phyloP scores from a whole-genome alignment of 2,888 invertebrate genomes.

The Griposia aprilina region DNA sequence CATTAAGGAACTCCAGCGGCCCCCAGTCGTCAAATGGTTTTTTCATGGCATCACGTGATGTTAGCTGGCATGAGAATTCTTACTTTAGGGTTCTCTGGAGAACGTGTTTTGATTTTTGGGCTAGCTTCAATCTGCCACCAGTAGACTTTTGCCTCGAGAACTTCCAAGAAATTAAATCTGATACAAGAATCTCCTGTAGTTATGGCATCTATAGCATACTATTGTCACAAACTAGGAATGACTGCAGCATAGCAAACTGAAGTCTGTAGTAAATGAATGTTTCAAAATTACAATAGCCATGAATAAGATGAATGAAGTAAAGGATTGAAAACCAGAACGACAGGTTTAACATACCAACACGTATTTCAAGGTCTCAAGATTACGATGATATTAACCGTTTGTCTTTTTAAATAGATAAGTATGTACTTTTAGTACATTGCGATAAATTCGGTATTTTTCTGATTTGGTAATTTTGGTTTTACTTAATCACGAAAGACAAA shows the following conservation, averaged over 20 bases:
- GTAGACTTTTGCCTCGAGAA: neutral
- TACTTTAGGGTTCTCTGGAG: neutral
- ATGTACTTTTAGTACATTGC: slow-evolving; percentile 13
- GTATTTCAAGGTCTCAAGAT: slow-evolving; percentile 29
- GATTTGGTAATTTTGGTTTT: slow-evolving; percentile 20
- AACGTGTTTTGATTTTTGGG: neutral
- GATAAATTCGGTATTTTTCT: slow-evolving; percentile 32
- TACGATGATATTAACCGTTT: slow-evolving; percentile 23
- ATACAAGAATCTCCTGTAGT: neutral
- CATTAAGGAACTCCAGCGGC: neutral
- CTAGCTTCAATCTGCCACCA: neutral
- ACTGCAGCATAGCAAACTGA: neutral
- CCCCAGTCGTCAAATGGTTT: neutral
- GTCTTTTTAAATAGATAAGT: slow-evolving; percentile 40
- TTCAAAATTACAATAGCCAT: neutral
- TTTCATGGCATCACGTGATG: neutral
- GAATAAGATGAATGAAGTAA: slow-evolving; percentile 5
- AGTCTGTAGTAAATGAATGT: neutral
- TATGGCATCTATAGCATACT: neutral
- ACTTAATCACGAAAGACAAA: slow-evolving; percentile 12
- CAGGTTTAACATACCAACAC: slow-evolving; percentile 3
- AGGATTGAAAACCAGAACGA: slow-evolving; percentile 6
- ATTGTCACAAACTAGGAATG: neutral
- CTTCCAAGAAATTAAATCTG: neutral
- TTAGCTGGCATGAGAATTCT: neutral